Conservation (phyloP, 2,888 invertebrate species). For the Apantesis nais region DNA sequence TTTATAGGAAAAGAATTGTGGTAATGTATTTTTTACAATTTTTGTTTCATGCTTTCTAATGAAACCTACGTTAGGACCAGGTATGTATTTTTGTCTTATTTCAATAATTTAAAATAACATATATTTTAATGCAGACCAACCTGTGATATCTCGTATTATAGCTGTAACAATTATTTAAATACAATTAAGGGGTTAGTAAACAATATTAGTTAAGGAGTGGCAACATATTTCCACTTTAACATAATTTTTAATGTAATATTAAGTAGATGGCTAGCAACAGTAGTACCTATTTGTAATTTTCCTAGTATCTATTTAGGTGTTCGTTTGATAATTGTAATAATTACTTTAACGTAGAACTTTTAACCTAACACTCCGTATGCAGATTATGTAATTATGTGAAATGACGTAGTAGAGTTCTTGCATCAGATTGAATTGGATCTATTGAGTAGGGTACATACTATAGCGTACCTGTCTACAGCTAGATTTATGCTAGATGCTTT, state of each 20-base stretch:
- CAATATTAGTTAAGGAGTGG: constrained; percentile 51
- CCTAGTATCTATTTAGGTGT: constrained; percentile 30
- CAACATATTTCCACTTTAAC: constrained; percentile 41
- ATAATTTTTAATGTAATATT: constrained; percentile 43
- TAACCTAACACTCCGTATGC: constrained; percentile 40
- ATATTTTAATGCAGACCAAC: constrained; percentile 25
- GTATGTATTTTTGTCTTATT: constrained; percentile 62
- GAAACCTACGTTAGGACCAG: constrained; percentile 68
- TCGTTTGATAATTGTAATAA: constrained; percentile 28
- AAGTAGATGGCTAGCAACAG: constrained; percentile 57
- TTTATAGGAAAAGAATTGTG: constrained; percentile 30
- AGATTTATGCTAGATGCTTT: constrained; percentile 67
- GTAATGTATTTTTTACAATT: constrained; percentile 34
- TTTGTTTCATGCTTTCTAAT: constrained; percentile 72
- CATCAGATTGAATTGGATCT: constrained; percentile 41
- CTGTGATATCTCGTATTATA: constrained; percentile 27
- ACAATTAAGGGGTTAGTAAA: constrained; percentile 51
- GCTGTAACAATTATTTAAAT: constrained; percentile 34
- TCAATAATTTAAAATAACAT: constrained; percentile 24
- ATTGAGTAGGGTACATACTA: constrained; percentile 50
- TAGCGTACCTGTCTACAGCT: constrained; percentile 55
- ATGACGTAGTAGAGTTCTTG: constrained; percentile 41
- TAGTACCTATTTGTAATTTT: constrained; percentile 51
- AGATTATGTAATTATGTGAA: constrained; percentile 35
- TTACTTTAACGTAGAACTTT: constrained; percentile 40